A percentile compares a stretch with the other conserved stretches of the same genome.
Evolutionary conservation across 2,888 invertebrate species (phyloP).

Genomic region (Scelioninae gen. 2): DNA sequence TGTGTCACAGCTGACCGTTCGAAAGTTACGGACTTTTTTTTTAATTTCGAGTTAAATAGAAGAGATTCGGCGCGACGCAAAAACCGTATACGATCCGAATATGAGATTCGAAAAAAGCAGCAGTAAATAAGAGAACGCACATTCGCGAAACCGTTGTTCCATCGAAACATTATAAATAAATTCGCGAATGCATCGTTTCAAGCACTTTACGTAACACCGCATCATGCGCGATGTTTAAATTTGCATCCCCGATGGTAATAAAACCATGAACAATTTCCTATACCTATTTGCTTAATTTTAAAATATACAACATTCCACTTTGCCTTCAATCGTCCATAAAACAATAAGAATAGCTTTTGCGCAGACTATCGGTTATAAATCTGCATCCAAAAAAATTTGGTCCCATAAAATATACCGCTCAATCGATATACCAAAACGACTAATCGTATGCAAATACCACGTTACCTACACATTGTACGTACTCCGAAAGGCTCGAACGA

Average conservation of each 20-base stretch:
- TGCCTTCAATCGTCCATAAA: slow-evolving; percentile 23
- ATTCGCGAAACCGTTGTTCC: slow-evolving; percentile 29
- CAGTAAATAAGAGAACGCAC: slow-evolving; percentile 12
- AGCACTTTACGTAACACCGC: slow-evolving; percentile 23
- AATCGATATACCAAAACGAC: too few relatives aligned
- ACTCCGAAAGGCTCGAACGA: too few relatives aligned
- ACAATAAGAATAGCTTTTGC: slow-evolving; percentile 10
- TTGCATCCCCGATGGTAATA: slow-evolving; percentile 22
- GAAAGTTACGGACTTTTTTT: too few relatives aligned
- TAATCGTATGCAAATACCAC: too few relatives aligned
- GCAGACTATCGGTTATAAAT: slow-evolving; percentile 10
- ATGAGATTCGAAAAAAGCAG: neutral
- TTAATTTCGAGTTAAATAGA: too few relatives aligned
- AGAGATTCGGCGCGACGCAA: neutral
- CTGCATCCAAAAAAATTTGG: slow-evolving; percentile 3
- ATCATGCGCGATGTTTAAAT: slow-evolving; percentile 31
- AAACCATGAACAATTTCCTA: slow-evolving; percentile 25
- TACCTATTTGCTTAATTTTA: slow-evolving; percentile 26
- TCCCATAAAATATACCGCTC: too few relatives aligned
- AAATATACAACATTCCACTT: slow-evolving; percentile 23
- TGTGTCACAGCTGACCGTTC: too few relatives aligned
- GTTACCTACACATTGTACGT: too few relatives aligned
- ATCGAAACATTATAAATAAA: slow-evolving; percentile 29
- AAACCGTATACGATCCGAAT: slow-evolving; percentile 1
- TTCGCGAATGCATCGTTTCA: slow-evolving; percentile 20